These are phyloP conservation scores for Mythimna loreyi DNA, from an alignment of 2,888 invertebrate genomes.

Conservation along the genomic window DNA sequence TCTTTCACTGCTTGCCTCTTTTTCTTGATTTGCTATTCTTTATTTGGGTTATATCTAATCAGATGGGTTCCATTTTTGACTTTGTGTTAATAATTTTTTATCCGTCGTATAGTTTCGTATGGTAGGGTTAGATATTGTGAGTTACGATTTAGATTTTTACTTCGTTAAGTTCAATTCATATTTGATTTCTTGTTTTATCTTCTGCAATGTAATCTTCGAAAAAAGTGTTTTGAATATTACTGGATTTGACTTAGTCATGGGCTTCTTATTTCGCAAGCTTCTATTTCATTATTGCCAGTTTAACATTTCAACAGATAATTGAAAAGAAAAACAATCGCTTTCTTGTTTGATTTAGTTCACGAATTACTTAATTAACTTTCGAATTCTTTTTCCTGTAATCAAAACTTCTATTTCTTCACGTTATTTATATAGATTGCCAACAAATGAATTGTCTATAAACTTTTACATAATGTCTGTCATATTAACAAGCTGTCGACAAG, in stretches of 20 bases:
- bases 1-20: neutral
- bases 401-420: neutral
- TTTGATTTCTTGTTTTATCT: neutral
- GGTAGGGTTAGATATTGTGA: neutral
- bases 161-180: neutral
- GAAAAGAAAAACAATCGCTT: neutral
- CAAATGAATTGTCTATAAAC: slow-evolving; percentile 4
- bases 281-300: too few relatives aligned
- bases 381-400: slow-evolving; percentile 3
- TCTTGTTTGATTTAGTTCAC: neutral
- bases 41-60: neutral
- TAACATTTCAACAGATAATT: neutral
- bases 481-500: slow-evolving; percentile 31
- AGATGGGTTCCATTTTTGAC: neutral
- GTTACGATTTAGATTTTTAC: neutral
- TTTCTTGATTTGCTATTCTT: neutral
- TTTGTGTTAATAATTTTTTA: neutral
- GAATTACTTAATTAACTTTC: neutral
- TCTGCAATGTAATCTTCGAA: neutral
- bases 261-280: neutral
- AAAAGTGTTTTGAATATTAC: neutral
- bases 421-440: slow-evolving; percentile 17
- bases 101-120: neutral
- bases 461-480: slow-evolving; percentile 25
- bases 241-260: neutral